Conservation (phyloP, 2,113 vertebrate genomes). For the Phaetusa simplex region DNA sequence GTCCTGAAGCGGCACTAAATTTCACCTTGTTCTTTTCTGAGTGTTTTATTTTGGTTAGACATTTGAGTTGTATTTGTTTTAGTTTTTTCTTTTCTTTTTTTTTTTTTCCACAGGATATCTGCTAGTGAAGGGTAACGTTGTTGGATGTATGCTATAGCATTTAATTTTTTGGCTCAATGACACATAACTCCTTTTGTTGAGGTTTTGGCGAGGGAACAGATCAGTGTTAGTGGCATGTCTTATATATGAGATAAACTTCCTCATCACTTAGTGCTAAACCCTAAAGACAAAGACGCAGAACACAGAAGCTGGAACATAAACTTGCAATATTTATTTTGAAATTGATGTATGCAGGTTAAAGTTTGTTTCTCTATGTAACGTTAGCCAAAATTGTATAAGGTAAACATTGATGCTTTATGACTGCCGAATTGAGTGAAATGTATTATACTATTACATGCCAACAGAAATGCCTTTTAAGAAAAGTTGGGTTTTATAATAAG, state of each 20-base stretch:
- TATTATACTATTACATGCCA: not conserved
- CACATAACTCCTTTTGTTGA: slow-evolving; percentile 14
- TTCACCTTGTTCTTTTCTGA: slow-evolving; percentile 3
- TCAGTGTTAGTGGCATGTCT: not conserved
- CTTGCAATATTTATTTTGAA: slow-evolving; percentile 10
- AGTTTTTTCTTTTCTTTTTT: not conserved
- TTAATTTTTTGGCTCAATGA: slow-evolving; percentile 67
- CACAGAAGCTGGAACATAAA: not conserved
- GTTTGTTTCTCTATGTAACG: not conserved
- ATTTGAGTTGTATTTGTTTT: not conserved
- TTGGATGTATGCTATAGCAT: slow-evolving; percentile 18
- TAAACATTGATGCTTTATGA: not conserved
- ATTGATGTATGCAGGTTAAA: not conserved
- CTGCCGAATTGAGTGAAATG: not conserved
- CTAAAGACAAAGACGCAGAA: not conserved
- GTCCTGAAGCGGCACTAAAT: not conserved
- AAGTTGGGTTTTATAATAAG: not conserved
- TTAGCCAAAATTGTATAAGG: not conserved
- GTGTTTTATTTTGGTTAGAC: slow-evolving; percentile 17
- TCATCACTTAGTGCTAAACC: not conserved
- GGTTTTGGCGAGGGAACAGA: slow-evolving; percentile 12
- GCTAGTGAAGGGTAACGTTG: not conserved
- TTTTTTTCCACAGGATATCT: not conserved
- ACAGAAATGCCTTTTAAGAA: not conserved
- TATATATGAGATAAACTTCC: not conserved